Evolutionary conservation across 2,113 vertebrate species (phyloP).

Genomic region (Serranochromis macrocephalus): DNA sequence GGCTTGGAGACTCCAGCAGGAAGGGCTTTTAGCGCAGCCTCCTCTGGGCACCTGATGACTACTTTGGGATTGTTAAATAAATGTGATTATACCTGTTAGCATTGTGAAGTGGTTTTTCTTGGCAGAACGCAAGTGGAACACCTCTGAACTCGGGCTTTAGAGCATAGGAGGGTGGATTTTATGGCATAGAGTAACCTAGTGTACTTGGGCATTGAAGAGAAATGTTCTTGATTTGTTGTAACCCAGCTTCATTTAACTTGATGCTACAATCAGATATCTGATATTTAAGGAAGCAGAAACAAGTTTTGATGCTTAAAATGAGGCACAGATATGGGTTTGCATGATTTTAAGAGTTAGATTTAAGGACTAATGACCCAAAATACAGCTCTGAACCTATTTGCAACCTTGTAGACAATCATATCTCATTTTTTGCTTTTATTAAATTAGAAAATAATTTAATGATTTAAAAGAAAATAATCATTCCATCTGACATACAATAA

Average conservation of each 20-base stretch:
- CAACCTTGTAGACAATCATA: not conserved
- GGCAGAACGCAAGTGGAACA: slow-evolving; percentile 31
- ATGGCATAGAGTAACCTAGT: not conserved
- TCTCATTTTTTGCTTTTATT: not conserved
- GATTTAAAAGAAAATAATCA: not conserved
- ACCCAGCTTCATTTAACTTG: not conserved
- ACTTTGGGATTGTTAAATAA: slow-evolving; percentile 49
- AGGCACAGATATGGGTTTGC: not conserved
- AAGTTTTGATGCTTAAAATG: not conserved
- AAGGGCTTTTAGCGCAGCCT: slow-evolving; percentile 21
- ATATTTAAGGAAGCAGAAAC: not conserved
- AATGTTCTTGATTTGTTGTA: not conserved
- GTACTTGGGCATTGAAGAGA: not conserved
- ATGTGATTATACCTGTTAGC: slow-evolving; percentile 52
- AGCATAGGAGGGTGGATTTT: not conserved
- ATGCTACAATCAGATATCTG: not conserved
- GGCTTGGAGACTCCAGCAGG: slow-evolving; percentile 25
- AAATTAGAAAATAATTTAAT: not conserved
- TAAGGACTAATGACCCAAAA: not conserved
- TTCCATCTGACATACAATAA: not conserved
- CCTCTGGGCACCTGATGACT: slow-evolving; percentile 8
- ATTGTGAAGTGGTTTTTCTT: not conserved
- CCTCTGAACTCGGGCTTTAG: not conserved
- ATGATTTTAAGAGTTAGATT: not conserved
- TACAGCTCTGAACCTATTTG: not conserved